Evolutionary conservation across 2,888 invertebrate species (phyloP), one percentile per base, ranked within the genome.

Genomic region (Meiosimyza decipiens): DNA sequence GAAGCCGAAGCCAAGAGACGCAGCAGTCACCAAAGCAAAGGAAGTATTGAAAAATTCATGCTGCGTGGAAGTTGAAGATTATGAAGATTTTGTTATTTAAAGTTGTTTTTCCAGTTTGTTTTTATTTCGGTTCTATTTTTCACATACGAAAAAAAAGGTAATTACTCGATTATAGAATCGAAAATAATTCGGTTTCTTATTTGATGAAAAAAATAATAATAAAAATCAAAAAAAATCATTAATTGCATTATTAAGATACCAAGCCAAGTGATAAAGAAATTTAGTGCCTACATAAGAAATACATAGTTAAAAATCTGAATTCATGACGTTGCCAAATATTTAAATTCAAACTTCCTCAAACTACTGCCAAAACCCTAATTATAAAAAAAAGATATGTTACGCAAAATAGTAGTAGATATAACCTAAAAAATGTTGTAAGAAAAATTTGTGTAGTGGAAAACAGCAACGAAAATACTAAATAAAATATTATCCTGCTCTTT

Each of bases 21-120:
- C 60, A 65, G 65, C 71, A 72, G 67, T 71, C 60, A 67, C 60
- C 69, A 51, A 33, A 67, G 65, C 62, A 67, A 69, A 50, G 70
- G 57, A 62, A 71, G 69, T 65, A 47, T 62, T 55, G 73, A 59
- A 71, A 55, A 73, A 68, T 55, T 9, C 47, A 18, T 28, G 50
- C 60, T 62, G 67, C 33, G 50, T 49, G 16, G 63, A n/a, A 50
- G 65, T 16, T 47, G 71, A 71, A 72, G 74, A 72, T 69, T 15
- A 52, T 57, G 52, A 55, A 72, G 69, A 73, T 47, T 33, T 71
- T 72, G 47, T 50, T 65, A 62, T 63, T 15, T 63, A 51, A 82
- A 83, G 82, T 82, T 79, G 82, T 74, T 79, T 80, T 82, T 80
- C 82, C 78, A 81, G 79, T 82, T 82, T 79, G 71, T 66, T 72